Percentiles rank a stretch among this genome's conserved stretches.
phyloP scores from a whole-genome alignment of 1,140 invertebrate genomes.

The Drepana arcuata region DNA sequence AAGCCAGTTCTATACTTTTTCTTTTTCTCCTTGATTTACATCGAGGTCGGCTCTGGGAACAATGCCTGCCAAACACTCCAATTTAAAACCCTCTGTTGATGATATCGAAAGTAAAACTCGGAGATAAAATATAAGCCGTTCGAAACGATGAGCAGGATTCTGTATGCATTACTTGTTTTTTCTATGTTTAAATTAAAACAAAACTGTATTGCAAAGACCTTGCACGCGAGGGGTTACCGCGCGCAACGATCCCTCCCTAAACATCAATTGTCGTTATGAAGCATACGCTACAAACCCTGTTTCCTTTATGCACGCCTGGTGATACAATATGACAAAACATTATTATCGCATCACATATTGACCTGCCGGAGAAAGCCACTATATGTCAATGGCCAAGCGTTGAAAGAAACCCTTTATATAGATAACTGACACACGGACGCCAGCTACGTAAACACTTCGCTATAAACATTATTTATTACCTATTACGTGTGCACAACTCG shows the following conservation, averaged over 20 bases:
- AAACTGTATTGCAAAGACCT: no score
- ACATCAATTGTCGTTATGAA: no score
- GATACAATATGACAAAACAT: constrained; percentile 31
- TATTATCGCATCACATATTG: constrained; percentile 40
- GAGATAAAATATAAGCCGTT: constrained; percentile 19
- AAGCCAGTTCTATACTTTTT: constrained; percentile 42
- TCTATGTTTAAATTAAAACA: no score
- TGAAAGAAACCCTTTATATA: constrained; percentile 23
- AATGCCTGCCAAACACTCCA: constrained; percentile 25
- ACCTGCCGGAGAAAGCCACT: constrained; percentile 33
- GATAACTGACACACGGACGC: constrained; percentile 9
- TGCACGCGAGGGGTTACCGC: no score
- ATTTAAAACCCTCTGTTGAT: no score
- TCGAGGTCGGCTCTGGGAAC: constrained; percentile 25
- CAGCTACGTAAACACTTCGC: constrained; percentile 7
- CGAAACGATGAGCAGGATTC: constrained; percentile 8
- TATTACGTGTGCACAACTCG: no score
- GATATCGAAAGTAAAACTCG: constrained; percentile 16
- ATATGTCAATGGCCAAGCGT: constrained; percentile 41
- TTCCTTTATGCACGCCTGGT: no score
- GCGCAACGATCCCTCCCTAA: no score
- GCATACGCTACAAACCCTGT: no score
- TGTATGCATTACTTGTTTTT: no score
- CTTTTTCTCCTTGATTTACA: constrained; percentile 37
- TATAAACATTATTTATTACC: constrained; percentile 10